Conservation (phyloP, 2,113 vertebrate genomes). For the Siniperca chuatsi region DNA sequence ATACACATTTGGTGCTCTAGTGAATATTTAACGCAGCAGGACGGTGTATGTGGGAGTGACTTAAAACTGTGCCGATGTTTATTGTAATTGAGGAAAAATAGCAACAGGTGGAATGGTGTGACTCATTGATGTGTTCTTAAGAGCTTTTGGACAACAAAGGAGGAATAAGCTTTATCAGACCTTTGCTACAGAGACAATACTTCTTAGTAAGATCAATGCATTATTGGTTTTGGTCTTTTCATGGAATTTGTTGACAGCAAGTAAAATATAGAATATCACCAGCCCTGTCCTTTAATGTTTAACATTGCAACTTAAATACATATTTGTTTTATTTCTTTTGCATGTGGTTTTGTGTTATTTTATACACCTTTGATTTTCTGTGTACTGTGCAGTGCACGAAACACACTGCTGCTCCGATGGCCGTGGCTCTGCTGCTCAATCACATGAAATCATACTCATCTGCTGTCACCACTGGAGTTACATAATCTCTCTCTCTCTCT, state of each 20-base stretch:
- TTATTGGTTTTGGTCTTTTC: neutral
- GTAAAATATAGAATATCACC: neutral
- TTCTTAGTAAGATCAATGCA: neutral
- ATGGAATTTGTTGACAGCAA: neutral
- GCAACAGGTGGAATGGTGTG: neutral
- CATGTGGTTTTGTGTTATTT: neutral
- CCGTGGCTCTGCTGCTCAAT: constrained; percentile 48
- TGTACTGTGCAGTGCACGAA: neutral
- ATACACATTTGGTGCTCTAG: neutral
- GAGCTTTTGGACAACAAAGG: neutral
- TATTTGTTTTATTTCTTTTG: neutral
- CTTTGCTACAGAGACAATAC: neutral
- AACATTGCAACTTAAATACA: neutral
- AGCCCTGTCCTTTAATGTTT: neutral
- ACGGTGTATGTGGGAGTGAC: neutral
- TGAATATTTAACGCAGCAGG: neutral
- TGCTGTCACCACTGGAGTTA: constrained; percentile 60
- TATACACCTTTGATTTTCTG: neutral
- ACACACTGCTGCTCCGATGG: constrained; percentile 8
- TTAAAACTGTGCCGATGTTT: neutral
- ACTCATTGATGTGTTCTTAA: neutral
- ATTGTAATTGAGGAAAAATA: neutral
- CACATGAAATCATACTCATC: constrained; percentile 63
- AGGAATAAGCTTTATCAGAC: neutral
- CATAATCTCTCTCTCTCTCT: constrained; percentile 48